A percentile compares a stretch with the other conserved stretches of the same genome.
phyloP scores from a whole-genome alignment of 2,888 invertebrate genomes.

The Phyllotreta striolata region DNA sequence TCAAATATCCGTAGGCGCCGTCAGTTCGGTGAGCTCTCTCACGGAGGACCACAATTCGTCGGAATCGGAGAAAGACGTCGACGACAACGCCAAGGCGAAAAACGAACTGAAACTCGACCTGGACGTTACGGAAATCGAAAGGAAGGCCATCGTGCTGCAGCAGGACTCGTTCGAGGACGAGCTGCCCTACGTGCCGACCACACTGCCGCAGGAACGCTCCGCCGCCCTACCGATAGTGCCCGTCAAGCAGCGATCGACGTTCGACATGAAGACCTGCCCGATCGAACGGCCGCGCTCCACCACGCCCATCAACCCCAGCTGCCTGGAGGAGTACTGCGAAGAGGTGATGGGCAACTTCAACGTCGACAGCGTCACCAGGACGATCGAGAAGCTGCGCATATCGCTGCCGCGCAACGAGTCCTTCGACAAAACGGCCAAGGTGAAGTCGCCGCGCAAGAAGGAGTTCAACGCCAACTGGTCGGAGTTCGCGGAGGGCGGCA shows the following conservation, averaged over 20 bases:
- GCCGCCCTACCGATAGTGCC: conserved; percentile 83
- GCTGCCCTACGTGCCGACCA: conserved; percentile 89
- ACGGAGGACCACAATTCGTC: conserved; percentile 66
- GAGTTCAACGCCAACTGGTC: conserved; percentile 63
- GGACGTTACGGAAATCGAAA: conserved; percentile 71
- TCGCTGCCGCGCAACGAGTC: conserved; percentile 65
- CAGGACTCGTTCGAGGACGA: conserved; percentile 86
- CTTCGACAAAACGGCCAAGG: conserved; percentile 52
- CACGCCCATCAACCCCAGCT: conserved; percentile 75
- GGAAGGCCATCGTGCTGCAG: conserved; percentile 77
- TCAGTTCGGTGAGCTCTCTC: conserved; percentile 42
- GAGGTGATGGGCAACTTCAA: conserved; percentile 54
- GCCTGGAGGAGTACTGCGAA: conserved; percentile 75
- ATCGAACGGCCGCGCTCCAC: conserved; percentile 78
- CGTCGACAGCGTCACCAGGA: conserved; percentile 52
- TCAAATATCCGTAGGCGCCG: conserved; percentile 21
- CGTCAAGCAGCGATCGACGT: conserved; percentile 72
- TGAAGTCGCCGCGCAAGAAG: conserved; percentile 64
- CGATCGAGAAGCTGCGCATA: conserved; percentile 73
- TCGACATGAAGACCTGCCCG: conserved; percentile 73
- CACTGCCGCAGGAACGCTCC: conserved; percentile 84
- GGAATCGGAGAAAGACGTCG: conserved; percentile 78
- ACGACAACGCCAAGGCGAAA: conserved; percentile 51
- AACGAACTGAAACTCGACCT: conserved; percentile 61
- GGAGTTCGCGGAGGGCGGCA: conserved; percentile 71